These are phyloP conservation scores for Camelus bactrianus DNA, from an alignment of 2,113 vertebrate species.

Conservation along the genomic window DNA sequence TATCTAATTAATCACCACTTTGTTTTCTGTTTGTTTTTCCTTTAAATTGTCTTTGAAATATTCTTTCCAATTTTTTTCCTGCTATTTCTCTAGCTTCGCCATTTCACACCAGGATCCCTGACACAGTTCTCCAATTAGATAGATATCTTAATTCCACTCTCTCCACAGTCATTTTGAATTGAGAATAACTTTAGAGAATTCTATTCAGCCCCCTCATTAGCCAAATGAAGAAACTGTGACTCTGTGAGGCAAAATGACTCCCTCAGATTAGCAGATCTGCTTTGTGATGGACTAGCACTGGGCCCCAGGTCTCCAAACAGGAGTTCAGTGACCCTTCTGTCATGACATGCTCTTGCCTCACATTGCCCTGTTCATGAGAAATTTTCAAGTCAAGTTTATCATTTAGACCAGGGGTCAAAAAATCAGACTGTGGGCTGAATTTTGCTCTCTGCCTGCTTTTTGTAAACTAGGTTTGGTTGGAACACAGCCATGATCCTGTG, in stretches of 20 bases:
- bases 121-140: not conserved
- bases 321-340: not conserved
- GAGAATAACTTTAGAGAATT: conserved; percentile 41
- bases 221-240: conserved; percentile 36
- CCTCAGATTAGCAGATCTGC: conserved; percentile 34
- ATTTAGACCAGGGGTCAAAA: not conserved
- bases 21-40: not conserved
- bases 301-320: not conserved
- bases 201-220: not conserved
- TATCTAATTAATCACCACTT: not conserved
- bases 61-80: not conserved
- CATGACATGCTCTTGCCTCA: not conserved
- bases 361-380: not conserved
- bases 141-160: not conserved
- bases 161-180: conserved; percentile 1
- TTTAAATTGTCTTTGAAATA: conserved; percentile 24
- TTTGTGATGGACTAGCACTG: not conserved
- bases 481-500: not conserved
- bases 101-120: not conserved
- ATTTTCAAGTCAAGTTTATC: not conserved
- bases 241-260: conserved; percentile 37
- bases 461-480: not conserved
- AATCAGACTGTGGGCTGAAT: not conserved
- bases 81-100: not conserved
- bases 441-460: not conserved